Percentiles rank a stretch among this genome's conserved stretches.
These are phyloP conservation scores for Microctenopoma stevenorrisi DNA, from an alignment of 2,797 vertebrate genomes.

Conservation along the genomic window DNA sequence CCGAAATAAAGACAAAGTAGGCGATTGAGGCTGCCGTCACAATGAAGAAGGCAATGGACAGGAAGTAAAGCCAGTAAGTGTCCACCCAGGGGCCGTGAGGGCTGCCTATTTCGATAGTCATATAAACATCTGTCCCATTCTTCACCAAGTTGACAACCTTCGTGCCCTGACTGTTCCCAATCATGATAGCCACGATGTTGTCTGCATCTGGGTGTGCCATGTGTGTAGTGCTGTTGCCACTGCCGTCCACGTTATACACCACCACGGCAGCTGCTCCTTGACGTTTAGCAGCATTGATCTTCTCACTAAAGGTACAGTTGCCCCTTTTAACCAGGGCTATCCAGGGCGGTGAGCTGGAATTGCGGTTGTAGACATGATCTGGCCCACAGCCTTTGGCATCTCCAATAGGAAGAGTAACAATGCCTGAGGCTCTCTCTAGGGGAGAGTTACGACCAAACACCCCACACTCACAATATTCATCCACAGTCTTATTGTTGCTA, in stretches of 20 bases:
- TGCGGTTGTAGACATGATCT: conserved; percentile 74
- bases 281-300: conserved; percentile 82
- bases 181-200: conserved; percentile 89
- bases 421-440: conserved; percentile 67
- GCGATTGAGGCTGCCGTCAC: conserved; percentile 90
- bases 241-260: conserved; percentile 85
- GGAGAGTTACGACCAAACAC: conserved; percentile 84
- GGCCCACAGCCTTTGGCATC: conserved; percentile 83
- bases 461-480: conserved; percentile 84
- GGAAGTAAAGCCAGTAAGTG: conserved; percentile 92
- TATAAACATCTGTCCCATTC: conserved; percentile 81
- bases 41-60: conserved; percentile 92
- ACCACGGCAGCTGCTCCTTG: conserved; percentile 87
- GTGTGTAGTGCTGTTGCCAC: conserved; percentile 74
- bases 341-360: conserved; percentile 72
- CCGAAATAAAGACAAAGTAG: conserved; percentile 92
- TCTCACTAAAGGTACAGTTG: conserved; percentile 89
- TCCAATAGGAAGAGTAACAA: conserved; percentile 80
- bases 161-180: conserved; percentile 87
- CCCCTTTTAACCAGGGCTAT: conserved; percentile 91
- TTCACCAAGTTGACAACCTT: conserved; percentile 81
- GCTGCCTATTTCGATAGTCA: conserved; percentile 86
- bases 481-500: conserved; percentile 62
- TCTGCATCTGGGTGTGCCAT: conserved; percentile 80
- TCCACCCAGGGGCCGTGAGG: conserved; percentile 87